These are phyloP conservation scores for Tethea ocularis DNA, from an alignment of 2,888 invertebrate species.

Conservation along the genomic window DNA sequence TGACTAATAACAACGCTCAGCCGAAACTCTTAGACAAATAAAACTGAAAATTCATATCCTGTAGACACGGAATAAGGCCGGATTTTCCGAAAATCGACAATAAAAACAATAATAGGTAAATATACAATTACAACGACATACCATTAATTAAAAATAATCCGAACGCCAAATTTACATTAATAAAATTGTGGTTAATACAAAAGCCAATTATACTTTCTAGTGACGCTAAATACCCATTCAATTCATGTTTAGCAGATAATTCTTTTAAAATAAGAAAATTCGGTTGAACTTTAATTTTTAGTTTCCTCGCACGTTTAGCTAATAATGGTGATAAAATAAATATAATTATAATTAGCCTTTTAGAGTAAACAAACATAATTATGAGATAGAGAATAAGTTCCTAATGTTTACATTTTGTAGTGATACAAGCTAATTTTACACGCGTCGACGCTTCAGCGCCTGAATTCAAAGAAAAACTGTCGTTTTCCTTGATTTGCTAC, in stretches of 20 bases:
- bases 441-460: slow-evolving; percentile 26
- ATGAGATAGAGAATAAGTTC: not conserved
- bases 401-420: slow-evolving; percentile 12
- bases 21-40: too few species aligned
- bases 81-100: too few species aligned
- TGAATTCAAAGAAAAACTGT: slow-evolving; percentile 41
- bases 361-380: not conserved
- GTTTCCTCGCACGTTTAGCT: not conserved
- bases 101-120: slow-evolving; percentile 21
- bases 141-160: slow-evolving; percentile 60
- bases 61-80: too few species aligned
- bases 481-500: slow-evolving; percentile 21
- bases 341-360: not conserved
- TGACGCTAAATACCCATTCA: slow-evolving; percentile 40
- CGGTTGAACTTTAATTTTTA: not conserved
- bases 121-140: slow-evolving; percentile 31
- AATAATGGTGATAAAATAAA: not conserved
- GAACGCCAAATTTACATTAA: slow-evolving; percentile 53
- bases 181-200: slow-evolving; percentile 33
- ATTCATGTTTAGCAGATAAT: slow-evolving; percentile 42
- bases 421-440: slow-evolving; percentile 12
- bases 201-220: slow-evolving; percentile 45
- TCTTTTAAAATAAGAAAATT: slow-evolving; percentile 15
- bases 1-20: too few species aligned
- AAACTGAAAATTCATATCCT: too few species aligned